Percentiles rank a stretch among this genome's conserved stretches.
Conservation (phyloP, 2,113 vertebrate genomes). For the Rostratula benghalensis region DNA sequence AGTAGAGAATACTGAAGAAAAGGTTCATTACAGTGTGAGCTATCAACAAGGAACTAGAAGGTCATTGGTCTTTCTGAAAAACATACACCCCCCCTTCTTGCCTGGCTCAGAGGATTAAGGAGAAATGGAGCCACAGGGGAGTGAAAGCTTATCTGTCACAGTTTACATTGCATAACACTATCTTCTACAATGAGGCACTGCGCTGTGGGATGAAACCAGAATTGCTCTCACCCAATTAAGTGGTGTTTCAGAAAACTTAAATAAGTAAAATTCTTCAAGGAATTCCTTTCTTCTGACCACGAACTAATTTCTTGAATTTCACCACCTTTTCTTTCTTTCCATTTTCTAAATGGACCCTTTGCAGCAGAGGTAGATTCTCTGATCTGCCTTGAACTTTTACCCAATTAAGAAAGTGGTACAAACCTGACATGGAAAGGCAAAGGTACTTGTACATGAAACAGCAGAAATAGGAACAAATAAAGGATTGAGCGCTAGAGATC, state of each 20-base stretch:
- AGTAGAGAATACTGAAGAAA: not conserved
- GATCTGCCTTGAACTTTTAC: not conserved
- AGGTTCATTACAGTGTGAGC: not conserved
- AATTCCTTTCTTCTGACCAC: not conserved
- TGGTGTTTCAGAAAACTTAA: not conserved
- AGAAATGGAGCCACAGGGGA: not conserved
- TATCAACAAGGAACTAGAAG: not conserved
- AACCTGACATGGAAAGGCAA: not conserved
- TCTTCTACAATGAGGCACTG: not conserved
- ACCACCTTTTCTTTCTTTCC: not conserved
- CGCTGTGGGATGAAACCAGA: not conserved
- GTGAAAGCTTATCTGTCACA: not conserved
- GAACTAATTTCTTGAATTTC: not conserved
- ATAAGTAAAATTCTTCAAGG: not conserved
- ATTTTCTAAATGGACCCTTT: not conserved
- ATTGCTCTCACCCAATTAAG: not conserved
- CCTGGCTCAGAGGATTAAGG: not conserved
- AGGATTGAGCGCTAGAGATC: not conserved
- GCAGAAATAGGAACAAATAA: not conserved
- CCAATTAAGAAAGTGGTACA: not conserved
- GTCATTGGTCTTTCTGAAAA: not conserved
- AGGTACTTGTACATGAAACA: not conserved
- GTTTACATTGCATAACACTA: not conserved
- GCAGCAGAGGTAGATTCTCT: not conserved
- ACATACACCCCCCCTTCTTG: fast-evolving